A percentile compares a stretch with the other conserved stretches of the same genome.
These are phyloP conservation scores for Peromyscus attwateri DNA, from an alignment of 2,797 vertebrate species.

Conservation along the genomic window DNA sequence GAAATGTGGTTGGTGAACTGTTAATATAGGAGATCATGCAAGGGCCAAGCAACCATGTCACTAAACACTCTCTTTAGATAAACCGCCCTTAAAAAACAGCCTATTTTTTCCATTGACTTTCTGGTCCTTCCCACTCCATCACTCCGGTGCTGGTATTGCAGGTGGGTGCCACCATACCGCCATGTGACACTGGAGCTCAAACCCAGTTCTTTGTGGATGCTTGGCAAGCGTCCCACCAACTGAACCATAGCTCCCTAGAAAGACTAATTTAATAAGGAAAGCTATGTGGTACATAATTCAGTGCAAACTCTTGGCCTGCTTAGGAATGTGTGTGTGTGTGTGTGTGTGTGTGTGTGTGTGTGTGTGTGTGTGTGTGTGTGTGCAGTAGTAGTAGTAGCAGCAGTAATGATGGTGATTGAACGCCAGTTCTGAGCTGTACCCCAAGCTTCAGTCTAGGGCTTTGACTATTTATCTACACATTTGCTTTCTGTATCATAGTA, in stretches of 20 bases:
- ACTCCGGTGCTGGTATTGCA: neutral
- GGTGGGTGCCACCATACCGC: too few species aligned
- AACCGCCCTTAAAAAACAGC: neutral
- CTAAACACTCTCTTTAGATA: constrained; percentile 2
- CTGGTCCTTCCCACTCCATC: too few species aligned
- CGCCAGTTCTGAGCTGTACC: neutral
- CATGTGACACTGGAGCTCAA: neutral
- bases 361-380: neutral
- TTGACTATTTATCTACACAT: neutral
- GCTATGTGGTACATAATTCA: neutral
- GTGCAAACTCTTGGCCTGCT: neutral
- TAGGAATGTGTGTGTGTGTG: neutral
- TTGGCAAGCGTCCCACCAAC: neutral
- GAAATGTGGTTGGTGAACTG: neutral
- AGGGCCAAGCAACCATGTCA: neutral
- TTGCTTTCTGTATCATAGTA: neutral
- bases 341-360: neutral
- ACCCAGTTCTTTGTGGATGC: too few species aligned
- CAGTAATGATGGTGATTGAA: neutral
- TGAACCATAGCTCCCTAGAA: neutral
- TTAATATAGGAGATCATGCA: neutral
- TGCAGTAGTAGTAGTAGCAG: neutral
- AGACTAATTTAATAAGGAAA: neutral
- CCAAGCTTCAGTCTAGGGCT: neutral
- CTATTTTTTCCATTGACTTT: neutral